Conservation (phyloP, 2,888 invertebrate genomes). For the Calephelis perditalis region DNA sequence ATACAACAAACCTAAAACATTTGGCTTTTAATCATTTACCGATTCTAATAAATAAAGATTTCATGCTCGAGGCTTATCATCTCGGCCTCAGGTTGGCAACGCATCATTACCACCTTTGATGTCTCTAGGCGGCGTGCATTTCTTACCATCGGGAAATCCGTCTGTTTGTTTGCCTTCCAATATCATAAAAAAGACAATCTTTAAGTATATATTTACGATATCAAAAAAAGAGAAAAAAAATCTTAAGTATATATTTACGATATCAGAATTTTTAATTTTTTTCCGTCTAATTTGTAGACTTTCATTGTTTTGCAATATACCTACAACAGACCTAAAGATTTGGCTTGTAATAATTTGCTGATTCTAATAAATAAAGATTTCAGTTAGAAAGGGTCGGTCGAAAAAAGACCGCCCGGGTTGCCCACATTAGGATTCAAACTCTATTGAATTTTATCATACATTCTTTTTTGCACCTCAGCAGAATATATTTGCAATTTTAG, state of each 20-base stretch:
- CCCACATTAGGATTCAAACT: constrained; percentile 63
- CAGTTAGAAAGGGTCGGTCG: constrained; percentile 49
- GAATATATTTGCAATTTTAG: constrained; percentile 66
- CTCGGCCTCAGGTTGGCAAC: no score
- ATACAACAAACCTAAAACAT: constrained; percentile 55
- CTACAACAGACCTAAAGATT: constrained; percentile 57
- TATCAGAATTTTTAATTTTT: no score
- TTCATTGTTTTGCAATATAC: constrained; percentile 24
- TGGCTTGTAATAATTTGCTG: constrained; percentile 64
- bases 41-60: constrained; percentile 77
- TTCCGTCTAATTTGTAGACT: no score
- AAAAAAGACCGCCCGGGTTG: constrained; percentile 75
- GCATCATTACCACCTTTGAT: no score
- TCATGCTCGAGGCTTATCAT: constrained; percentile 26
- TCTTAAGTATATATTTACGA: no score
- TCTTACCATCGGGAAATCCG: no score
- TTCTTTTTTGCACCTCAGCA: constrained; percentile 69
- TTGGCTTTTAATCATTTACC: constrained; percentile 63
- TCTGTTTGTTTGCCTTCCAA: no score
- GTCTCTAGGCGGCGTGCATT: no score
- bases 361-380: constrained; percentile 78
- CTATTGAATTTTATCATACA: constrained; percentile 72
- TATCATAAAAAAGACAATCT: no score
- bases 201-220: no score
- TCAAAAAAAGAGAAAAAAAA: no score